Evolutionary conservation across 53 echinoderm and acorn worm species (phyloP).

Genomic region (Holothuria scabra): DNA sequence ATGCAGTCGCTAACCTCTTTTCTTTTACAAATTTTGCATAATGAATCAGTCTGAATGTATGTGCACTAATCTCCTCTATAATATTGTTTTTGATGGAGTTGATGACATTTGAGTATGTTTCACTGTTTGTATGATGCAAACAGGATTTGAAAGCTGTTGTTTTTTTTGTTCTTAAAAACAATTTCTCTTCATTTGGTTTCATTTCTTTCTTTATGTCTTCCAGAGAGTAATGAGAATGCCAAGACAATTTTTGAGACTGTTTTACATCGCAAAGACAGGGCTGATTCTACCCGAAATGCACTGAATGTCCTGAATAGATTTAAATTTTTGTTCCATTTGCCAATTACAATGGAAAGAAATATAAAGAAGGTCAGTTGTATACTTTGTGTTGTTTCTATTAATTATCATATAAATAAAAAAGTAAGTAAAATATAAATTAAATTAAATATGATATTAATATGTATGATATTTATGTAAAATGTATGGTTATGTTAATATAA

Average conservation of each 20-base stretch:
- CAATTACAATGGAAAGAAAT: conserved; percentile 93
- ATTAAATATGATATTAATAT: no score
- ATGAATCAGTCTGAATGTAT: no score
- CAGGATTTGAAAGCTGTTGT: neutral
- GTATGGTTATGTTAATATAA: no score
- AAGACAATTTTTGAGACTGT: conserved; percentile 88
- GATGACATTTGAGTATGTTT: no score
- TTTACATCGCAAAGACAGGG: conserved; percentile 86
- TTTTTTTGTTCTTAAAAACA: neutral
- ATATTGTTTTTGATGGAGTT: no score
- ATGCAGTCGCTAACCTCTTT: no score
- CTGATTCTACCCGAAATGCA: conserved; percentile 94
- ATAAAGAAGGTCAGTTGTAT: conserved; percentile 75
- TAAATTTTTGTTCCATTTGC: conserved; percentile 96
- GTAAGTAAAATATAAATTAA: no score
- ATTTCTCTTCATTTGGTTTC: neutral
- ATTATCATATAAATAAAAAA: no score
- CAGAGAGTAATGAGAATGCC: conserved; percentile 95
- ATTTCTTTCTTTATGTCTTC: neutral
- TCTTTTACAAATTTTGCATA: no score
- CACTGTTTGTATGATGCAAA: neutral
- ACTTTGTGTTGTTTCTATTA: no score
- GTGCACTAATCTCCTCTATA: no score
- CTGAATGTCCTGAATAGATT: conserved; percentile 95
- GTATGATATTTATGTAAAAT: no score